Conservation (phyloP, 92 coral and sea anemone species). For the Umimayanthus chanpuru region DNA sequence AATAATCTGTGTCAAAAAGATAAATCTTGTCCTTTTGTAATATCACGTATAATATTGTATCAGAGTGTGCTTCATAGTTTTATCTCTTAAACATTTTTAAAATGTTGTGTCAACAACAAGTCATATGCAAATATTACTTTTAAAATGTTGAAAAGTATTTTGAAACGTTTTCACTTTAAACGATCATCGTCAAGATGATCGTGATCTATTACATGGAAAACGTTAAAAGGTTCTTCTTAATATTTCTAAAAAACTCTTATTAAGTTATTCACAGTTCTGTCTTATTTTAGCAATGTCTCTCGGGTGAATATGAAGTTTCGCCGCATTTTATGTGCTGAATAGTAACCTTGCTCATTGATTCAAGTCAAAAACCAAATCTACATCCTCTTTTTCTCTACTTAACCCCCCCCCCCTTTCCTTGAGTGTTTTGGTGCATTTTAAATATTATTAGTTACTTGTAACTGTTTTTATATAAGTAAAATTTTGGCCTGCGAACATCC, state of each 20-base stretch:
- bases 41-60: too few relatives aligned
- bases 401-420: background rate
- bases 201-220: background rate
- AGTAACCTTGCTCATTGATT: background rate
- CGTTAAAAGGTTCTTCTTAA: background rate
- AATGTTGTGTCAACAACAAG: background rate
- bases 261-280: background rate
- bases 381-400: too few relatives aligned
- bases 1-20: background rate
- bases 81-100: background rate
- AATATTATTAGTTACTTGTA: background rate
- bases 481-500: background rate
- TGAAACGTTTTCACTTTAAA: background rate
- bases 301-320: background rate
- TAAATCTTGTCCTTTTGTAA: background rate
- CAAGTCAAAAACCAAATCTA: background rate
- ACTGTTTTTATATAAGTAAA: background rate
- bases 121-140: background rate
- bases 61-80: background rate
- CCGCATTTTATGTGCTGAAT: background rate
- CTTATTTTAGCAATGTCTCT: background rate
- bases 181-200: background rate
- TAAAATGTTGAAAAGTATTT: background rate
- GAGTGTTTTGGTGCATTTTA: background rate
- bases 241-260: too few relatives aligned